Percentiles rank a stretch among this genome's conserved stretches.
These are phyloP conservation scores for Grallaria varia DNA, from an alignment of 2,113 vertebrate species.

Conservation along the genomic window DNA sequence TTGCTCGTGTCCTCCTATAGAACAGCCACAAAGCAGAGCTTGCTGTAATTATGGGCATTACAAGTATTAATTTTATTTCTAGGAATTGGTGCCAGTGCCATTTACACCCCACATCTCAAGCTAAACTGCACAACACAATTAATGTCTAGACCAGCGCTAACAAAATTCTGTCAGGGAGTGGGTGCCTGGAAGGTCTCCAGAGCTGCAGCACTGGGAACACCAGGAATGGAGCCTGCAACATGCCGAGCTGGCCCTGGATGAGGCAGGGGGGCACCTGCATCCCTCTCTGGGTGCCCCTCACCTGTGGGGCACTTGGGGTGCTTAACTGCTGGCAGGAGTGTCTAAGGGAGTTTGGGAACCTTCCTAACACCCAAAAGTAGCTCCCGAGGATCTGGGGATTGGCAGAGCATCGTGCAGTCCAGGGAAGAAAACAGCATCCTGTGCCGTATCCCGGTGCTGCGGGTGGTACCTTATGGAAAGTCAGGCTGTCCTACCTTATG, in stretches of 20 bases:
- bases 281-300: background rate
- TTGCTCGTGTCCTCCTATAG: conserved; percentile 37
- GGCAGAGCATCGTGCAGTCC: no score
- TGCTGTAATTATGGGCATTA: conserved; percentile 40
- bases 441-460: background rate
- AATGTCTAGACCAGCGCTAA: background rate
- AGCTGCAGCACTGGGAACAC: accelerated
- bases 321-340: accelerated
- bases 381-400: background rate
- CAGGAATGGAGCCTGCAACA: accelerated
- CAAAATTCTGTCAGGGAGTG: background rate
- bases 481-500: conserved; percentile 85
- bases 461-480: conserved; percentile 80
- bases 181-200: background rate
- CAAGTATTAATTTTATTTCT: conserved; percentile 56
- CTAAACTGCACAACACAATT: background rate
- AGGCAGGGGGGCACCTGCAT: background rate
- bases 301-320: accelerated
- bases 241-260: background rate
- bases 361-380: accelerated
- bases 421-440: background rate
- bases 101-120: background rate
- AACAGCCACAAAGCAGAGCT: conserved; percentile 47
- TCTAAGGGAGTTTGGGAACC: background rate
- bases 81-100: conserved; percentile 23